Conservation (phyloP, 2,797 vertebrate genomes). For the Myiothlypis chrysogaster region DNA sequence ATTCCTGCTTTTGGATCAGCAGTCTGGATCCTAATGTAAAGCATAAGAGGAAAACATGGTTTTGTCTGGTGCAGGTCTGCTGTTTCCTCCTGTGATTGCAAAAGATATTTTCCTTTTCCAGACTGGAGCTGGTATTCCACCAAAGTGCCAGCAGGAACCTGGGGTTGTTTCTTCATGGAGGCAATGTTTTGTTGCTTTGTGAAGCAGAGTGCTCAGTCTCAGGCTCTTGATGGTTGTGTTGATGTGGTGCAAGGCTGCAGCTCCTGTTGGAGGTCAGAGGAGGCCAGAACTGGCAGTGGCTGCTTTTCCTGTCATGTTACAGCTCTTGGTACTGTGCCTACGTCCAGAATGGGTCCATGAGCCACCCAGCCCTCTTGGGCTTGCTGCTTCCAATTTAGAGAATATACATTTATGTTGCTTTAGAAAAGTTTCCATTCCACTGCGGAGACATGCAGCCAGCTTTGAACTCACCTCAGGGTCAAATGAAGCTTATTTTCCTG, state of each 20-base stretch:
- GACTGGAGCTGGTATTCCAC: neutral
- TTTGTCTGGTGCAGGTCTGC: neutral
- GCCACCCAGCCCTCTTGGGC: neutral
- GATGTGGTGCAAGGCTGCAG: neutral
- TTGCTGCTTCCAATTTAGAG: neutral
- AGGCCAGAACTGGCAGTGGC: neutral
- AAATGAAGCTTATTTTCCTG: neutral
- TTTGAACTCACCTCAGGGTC: neutral
- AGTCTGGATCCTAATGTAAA: neutral
- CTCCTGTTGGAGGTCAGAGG: neutral
- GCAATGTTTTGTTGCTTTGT: neutral
- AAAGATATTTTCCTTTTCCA: neutral
- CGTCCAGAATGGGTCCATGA: neutral
- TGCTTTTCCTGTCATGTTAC: neutral
- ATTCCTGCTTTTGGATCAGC: neutral
- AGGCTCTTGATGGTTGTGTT: neutral
- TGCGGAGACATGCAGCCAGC: neutral
- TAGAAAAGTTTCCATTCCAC: neutral
- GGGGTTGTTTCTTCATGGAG: neutral
- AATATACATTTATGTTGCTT: neutral
- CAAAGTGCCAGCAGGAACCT: neutral
- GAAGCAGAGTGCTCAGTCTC: neutral
- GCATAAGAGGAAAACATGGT: neutral
- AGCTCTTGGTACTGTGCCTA: rapidly evolving
- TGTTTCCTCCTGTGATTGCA: neutral